Evolutionary conservation across 2,113 vertebrate species (phyloP).

Genomic region (Mastomys natalensis): DNA sequence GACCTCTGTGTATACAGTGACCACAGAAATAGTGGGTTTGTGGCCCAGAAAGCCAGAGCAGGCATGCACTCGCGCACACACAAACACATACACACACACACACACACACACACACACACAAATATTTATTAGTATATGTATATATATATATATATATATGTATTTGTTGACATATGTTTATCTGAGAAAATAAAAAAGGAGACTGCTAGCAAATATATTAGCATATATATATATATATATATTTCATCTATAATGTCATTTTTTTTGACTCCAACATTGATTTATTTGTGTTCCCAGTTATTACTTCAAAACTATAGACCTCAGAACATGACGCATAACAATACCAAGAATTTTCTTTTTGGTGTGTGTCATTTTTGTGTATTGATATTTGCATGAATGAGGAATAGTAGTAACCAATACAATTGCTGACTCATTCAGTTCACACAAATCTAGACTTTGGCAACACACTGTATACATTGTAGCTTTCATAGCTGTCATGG

Average conservation of each 20-base stretch:
- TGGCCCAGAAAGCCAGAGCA: neutral
- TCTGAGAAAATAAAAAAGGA: no score
- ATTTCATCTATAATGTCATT: neutral
- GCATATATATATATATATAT: neutral
- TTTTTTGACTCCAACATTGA: neutral
- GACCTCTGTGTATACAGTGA: neutral
- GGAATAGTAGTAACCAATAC: neutral
- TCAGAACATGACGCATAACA: neutral
- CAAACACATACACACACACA: no score
- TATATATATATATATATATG: no score
- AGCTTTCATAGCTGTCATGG: neutral
- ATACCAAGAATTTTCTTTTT: neutral
- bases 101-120: no score
- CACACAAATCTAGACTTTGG: neutral
- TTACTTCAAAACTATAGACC: neutral
- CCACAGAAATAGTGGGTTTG: neutral
- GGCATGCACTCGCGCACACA: no score
- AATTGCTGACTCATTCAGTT: neutral
- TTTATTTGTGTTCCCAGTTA: conserved; percentile 29
- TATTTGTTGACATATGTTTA: no score
- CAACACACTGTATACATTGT: neutral
- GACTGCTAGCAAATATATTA: no score
- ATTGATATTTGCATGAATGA: neutral
- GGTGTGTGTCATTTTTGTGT: neutral
- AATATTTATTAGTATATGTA: no score